Base-by-base conservation (phyloP, 2,888 invertebrate species). In the Leucoptera coffeella region DNA sequence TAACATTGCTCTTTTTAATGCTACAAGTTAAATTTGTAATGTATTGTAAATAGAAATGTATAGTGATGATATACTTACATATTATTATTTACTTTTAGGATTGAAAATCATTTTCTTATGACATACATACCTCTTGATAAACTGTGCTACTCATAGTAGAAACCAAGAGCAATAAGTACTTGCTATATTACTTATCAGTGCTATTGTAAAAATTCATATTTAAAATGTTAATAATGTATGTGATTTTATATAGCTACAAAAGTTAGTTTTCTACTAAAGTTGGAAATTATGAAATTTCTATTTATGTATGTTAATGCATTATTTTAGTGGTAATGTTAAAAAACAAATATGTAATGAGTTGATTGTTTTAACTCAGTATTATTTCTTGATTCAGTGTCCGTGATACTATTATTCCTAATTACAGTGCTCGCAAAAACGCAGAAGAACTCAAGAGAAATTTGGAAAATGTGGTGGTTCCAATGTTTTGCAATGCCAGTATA, bases 401-500 rank as follows among this genome's bases (percentile, higher is more conserved):
- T 69, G 65, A 69, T 67, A 51, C 56, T 56, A 54, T 67, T 69
- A 65, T 64, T 67, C 67, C 67, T 67, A 64, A 67, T 60, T 80
- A 59, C 75, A 96, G 96, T 75, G 89, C 92, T 50, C 80, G 96
- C 52, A 97, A 96, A 76, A 92, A 90, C 73, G 87, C 89, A 33
- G 86, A 88, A 61, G 90, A 91, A 53, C 77, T 97, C 57, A 90
- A 93, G 73, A 85, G 86, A 65, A 85, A 89, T 50, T 77, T 99
- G 65, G 93, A 94, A 74, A 83, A 82, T 52, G 92, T 95, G 46
- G 94, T 97, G 43, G 90, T 96, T 47, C 94, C 96, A 43, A 92
- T 97, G 85, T 99, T 95, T 76, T 95, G 95, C 72, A 90, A 89
- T 60, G 85, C 95, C 39, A 83, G 85, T 56, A 77, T 86, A 51